phyloP scores from a whole-genome alignment of 1,140 invertebrate genomes.

The Procambarus virginalis region DNA sequence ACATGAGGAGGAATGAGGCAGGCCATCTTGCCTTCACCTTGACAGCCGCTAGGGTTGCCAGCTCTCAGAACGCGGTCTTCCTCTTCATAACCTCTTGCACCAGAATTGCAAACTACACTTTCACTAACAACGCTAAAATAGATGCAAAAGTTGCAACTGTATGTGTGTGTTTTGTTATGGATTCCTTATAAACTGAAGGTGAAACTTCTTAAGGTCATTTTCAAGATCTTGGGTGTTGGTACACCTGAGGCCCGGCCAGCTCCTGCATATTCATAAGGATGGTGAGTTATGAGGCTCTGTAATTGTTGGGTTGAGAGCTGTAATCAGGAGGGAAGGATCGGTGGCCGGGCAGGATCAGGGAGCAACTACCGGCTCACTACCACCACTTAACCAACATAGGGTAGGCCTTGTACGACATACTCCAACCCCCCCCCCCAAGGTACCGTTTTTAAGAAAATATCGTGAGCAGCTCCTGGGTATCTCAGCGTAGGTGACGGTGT shows the following conservation, averaged over 20 bases:
- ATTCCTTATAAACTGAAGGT: too few species aligned
- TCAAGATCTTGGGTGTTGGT: not conserved
- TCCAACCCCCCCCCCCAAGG: too few species aligned
- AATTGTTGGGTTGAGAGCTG: not conserved
- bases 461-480: too few species aligned
- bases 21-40: not conserved
- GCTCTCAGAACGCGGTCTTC: not conserved
- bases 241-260: not conserved
- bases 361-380: slow-evolving; percentile 5
- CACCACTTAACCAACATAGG: not conserved
- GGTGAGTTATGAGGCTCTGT: not conserved
- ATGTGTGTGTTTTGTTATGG: too few species aligned
- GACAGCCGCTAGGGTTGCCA: not conserved
- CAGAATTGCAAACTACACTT: too few species aligned
- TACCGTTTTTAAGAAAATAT: too few species aligned
- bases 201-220: too few species aligned
- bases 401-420: not conserved
- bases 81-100: too few species aligned
- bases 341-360: not conserved
- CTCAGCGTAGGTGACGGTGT: too few species aligned
- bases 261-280: not conserved
- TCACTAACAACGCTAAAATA: too few species aligned
- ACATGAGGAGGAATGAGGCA: not conserved
- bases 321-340: slow-evolving; percentile 1
- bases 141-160: too few species aligned